phyloP scores from a whole-genome alignment of 2,113 vertebrate genomes.

The Myanophis thanlyinensis region DNA sequence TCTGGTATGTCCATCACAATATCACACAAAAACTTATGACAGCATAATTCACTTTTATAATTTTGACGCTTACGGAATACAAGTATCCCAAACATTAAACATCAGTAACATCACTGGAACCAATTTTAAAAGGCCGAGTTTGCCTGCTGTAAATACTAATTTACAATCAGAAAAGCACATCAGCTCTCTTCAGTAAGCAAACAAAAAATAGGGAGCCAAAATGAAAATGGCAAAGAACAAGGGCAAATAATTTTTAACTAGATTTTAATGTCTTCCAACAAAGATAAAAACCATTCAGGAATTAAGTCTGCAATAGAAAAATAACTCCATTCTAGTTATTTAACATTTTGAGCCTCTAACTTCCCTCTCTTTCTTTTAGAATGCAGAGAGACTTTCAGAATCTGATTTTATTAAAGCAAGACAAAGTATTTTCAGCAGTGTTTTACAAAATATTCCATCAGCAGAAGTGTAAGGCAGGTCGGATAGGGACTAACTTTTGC shows the following conservation, averaged over 20 bases:
- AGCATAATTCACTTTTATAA: neutral
- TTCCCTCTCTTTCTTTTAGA: neutral
- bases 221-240: conserved; percentile 15
- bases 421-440: conserved; percentile 15
- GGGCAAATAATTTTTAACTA: conserved; percentile 4
- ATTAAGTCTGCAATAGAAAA: conserved; percentile 33
- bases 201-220: neutral
- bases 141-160: neutral
- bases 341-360: neutral
- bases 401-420: conserved; percentile 34
- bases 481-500: conserved; percentile 71
- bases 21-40: neutral
- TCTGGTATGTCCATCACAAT: neutral
- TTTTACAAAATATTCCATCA: conserved; percentile 72
- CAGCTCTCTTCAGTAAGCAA: neutral
- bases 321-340: conserved; percentile 26
- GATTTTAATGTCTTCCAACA: conserved; percentile 9
- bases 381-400: conserved; percentile 27
- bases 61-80: neutral
- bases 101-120: neutral
- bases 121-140: neutral
- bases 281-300: neutral
- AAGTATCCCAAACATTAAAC: neutral
- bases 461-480: conserved; percentile 67
- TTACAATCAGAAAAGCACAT: neutral